Base-by-base conservation (phyloP, 2,888 invertebrate species). In the Lepas anatifera region DNA sequence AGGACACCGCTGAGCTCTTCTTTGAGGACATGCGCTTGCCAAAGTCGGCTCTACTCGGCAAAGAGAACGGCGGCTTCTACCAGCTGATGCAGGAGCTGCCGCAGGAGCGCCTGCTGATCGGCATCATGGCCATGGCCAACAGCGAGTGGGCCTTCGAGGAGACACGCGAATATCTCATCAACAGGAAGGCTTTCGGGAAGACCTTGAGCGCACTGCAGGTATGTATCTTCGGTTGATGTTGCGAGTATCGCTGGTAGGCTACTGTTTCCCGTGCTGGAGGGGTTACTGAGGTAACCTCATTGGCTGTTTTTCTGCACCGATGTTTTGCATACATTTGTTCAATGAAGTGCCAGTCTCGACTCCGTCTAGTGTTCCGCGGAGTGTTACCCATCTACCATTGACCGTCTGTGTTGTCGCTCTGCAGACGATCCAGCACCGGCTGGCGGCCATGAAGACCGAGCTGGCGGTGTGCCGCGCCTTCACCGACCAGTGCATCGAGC, bases 51-150 rank as follows among this genome's bases (percentile, higher is more conserved):
- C 74, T 80, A 10, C 75, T 81, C 2, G 81, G 81, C 2, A 77
- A 79, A 70, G 77, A 76, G 64, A 79, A 79, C 74, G 77, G 78
- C 69, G 81, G 81, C 0, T 81, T 81, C 74, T 78, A 78, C 71
- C 79, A 80, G 74, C 75, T 81, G 39, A 81, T 81, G 81, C 76
- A 79, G 69, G 80, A 81, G 74, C 75, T 81, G 71, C 81, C 81
- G 1, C 80, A 80, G 75, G 81, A 81, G 73, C 76, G 81, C 4
- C 76, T 81, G 13, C 73, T 79, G 32, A 80, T 81, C 71, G 80
- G 78, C 22, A 75, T 75, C 66, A 75, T 79, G 72, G 78, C 76
- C 3, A 67, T 64, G 32, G 79, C 80, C 10, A 75, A 77, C 32
- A 75, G 76, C 71, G 81, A 81, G 74, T 80, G 76, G 76, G 79